Base-by-base conservation (phyloP, 2,113 vertebrate species). In the Azemiops feae region DNA sequence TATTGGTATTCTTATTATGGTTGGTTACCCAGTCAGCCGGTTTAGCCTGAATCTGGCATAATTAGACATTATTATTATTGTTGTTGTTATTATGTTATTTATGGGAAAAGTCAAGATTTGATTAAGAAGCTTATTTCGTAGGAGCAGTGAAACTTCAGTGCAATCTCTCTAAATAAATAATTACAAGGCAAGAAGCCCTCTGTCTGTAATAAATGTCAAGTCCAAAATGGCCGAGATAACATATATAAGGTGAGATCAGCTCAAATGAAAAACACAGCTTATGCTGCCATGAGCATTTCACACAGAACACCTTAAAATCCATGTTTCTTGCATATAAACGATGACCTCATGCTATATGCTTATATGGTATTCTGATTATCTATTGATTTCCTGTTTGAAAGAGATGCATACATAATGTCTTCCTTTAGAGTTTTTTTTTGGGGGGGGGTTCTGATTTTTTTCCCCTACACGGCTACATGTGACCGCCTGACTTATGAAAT, bases 101-200 rank as follows among this genome's bases (percentile, higher is more conserved):
- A 64, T 81, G 87, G 45, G 3, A 30, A 57, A 16, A 23, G n/a
- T 34, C 74, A 53, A 53, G 18, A 54, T 91, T 94, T 50, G 91
- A 91, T 20, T 0, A 64, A 90, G 91, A 85, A 93, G 93, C 34
- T 43, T 90, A n/a, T 20, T 57, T 85, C 57, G 89, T 45, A 91
- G 89, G 86, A 92, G 69, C 85, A 53, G 91, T 86, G 39, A 93
- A 94, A 93, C 93, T 94, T 89, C 74, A 69, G 93, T 89, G 93
- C 89, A 45, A 94, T 89, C 91, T 87, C 25, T 93, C 91, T 94
- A 93, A 94, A 96, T 94, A 95, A 96, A 96, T 95, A 97, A 97
- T 92, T 94, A 88, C 92, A 86, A 85, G 18, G 57, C 43, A 87
- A 57, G 87, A 93, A 34, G n/a, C 86, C 91, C 95, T 85, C 95